These are phyloP conservation scores for Cyanoliseus patagonus DNA, from an alignment of 2,113 vertebrate species.

Conservation along the genomic window DNA sequence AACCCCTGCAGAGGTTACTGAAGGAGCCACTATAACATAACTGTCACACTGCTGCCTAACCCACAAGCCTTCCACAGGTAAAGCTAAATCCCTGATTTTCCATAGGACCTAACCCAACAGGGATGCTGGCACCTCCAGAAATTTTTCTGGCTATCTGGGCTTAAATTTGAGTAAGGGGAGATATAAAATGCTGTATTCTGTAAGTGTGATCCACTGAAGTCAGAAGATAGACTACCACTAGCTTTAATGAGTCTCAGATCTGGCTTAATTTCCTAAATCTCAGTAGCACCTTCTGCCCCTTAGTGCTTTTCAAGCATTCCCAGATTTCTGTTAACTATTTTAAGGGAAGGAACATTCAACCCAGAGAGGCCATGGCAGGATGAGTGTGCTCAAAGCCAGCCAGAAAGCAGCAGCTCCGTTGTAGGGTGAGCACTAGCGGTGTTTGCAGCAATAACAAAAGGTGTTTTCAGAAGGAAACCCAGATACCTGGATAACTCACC, in stretches of 20 bases:
- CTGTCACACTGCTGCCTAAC: background rate
- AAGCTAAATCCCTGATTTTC: background rate
- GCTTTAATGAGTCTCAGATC: background rate
- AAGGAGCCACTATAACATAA: background rate
- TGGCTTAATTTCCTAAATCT: background rate
- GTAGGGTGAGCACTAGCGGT: background rate
- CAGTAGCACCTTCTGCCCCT: background rate
- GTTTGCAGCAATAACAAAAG: background rate
- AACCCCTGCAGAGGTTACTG: background rate
- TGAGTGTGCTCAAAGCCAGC: background rate
- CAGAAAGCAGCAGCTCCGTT: rapidly evolving
- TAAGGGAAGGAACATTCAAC: background rate
- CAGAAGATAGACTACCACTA: background rate
- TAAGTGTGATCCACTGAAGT: background rate
- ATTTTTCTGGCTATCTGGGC: background rate
- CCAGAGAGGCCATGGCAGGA: background rate
- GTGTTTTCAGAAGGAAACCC: background rate
- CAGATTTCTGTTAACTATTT: background rate
- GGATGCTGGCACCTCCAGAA: background rate
- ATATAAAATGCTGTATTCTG: background rate
- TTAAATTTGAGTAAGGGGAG: background rate
- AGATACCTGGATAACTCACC: background rate
- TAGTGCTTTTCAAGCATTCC: background rate
- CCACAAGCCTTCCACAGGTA: rapidly evolving
- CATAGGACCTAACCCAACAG: background rate